Percentiles rank a stretch among this genome's conserved stretches.
Evolutionary conservation across 2,113 vertebrate genomes (phyloP).

Genomic region (Entosphenus tridentatus): DNA sequence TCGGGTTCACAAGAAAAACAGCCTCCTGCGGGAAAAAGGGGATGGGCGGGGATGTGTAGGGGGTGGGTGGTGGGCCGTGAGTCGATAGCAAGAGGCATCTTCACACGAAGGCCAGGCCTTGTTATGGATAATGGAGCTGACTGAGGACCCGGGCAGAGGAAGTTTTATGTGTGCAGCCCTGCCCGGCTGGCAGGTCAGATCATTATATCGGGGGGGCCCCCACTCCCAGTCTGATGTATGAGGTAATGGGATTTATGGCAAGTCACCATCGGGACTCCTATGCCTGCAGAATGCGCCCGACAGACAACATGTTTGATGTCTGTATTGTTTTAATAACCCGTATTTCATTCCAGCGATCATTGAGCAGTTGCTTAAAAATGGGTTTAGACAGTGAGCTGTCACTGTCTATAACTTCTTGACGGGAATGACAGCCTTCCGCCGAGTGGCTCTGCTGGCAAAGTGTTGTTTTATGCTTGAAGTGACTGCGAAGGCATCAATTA

Average conservation of each 20-base stretch:
- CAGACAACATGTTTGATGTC: too few relatives aligned
- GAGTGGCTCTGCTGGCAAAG: too few relatives aligned
- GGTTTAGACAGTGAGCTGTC: too few relatives aligned
- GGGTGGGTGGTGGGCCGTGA: constrained; percentile 2
- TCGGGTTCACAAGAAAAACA: constrained; percentile 7
- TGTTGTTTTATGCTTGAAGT: too few relatives aligned
- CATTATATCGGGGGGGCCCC: not conserved
- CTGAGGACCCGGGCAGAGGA: not conserved
- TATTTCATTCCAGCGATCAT: too few relatives aligned
- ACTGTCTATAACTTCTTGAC: too few relatives aligned
- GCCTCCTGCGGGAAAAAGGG: not conserved
- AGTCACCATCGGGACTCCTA: not conserved
- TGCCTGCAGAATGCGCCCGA: too few relatives aligned
- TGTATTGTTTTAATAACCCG: too few relatives aligned
- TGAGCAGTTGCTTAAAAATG: too few relatives aligned
- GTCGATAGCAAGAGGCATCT: constrained; percentile 5
- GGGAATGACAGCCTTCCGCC: too few relatives aligned
- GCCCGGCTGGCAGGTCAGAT: constrained; percentile 1
- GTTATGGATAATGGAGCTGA: constrained; percentile 6
- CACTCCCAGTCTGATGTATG: constrained; percentile 1
- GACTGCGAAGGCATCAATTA: too few relatives aligned
- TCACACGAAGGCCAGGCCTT: constrained; percentile 2
- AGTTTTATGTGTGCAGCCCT: constrained; percentile 1
- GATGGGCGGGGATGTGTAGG: too few relatives aligned
- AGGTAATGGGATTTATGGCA: constrained; percentile 6